Conservation (phyloP, 2,113 vertebrate species). For the Chloebia gouldiae region DNA sequence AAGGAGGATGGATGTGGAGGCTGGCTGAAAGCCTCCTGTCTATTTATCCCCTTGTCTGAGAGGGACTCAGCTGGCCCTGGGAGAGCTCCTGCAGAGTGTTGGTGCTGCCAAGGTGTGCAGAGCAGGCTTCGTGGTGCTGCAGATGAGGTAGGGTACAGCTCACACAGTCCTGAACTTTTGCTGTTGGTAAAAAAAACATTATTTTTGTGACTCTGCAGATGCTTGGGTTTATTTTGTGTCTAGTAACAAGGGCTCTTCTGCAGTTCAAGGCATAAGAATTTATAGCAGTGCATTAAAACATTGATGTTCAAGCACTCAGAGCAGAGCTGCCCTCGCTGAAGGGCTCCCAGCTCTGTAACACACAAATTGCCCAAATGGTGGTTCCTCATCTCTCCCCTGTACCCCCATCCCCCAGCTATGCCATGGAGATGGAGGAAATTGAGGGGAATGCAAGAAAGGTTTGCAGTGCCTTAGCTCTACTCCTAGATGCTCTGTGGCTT, state of each 20-base stretch:
- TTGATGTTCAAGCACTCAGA: background rate
- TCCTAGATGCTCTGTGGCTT: slow-evolving; percentile 34
- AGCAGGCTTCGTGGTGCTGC: background rate
- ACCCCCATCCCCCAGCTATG: accelerated
- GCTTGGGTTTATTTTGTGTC: background rate
- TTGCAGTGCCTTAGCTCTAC: background rate
- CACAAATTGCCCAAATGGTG: background rate
- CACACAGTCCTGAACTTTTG: background rate
- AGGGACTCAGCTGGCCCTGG: background rate
- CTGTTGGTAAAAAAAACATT: background rate
- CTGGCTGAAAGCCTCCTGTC: background rate
- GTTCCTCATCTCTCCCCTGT: background rate
- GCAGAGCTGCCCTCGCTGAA: background rate
- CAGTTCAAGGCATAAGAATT: background rate
- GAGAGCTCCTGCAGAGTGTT: background rate
- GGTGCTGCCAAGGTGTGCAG: background rate
- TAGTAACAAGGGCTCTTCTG: background rate
- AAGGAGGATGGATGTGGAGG: background rate
- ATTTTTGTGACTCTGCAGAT: background rate
- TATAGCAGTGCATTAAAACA: background rate
- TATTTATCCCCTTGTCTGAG: background rate
- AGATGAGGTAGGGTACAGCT: accelerated
- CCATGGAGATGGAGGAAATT: background rate
- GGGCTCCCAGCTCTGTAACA: background rate
- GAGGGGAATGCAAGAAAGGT: background rate